phyloP scores from a whole-genome alignment of 64 coral and sea anemone species.

The Actinia equina region DNA sequence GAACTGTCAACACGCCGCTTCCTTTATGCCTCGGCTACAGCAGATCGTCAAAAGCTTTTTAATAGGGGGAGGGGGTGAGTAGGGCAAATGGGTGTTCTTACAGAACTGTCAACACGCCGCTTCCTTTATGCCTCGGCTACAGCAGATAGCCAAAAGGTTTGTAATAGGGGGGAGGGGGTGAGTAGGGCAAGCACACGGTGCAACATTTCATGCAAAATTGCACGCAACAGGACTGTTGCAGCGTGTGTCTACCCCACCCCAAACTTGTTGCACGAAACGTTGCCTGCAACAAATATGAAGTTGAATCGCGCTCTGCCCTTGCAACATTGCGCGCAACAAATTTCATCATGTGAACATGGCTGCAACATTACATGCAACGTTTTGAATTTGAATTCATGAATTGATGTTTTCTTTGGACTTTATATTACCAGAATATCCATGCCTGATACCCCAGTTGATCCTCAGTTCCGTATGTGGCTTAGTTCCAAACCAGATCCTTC shows the following conservation, averaged over 20 bases:
- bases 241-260: no score
- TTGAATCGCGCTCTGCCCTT: no score
- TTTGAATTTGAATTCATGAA: no score
- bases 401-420: background rate
- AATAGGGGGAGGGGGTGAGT: background rate
- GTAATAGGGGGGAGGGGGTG: background rate
- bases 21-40: constrained; percentile 92
- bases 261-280: no score
- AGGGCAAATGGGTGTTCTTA: constrained; percentile 95
- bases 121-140: constrained; percentile 89
- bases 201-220: no score
- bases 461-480: constrained; percentile 94
- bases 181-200: no score
- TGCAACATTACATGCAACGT: no score
- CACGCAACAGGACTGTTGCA: no score
- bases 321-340: no score
- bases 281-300: no score
- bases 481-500: constrained; percentile 93
- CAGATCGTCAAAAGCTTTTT: constrained; percentile 87
- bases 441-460: constrained; percentile 74
- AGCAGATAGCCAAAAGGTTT: constrained; percentile 91
- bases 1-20: constrained; percentile 94
- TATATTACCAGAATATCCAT: constrained; percentile 45
- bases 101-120: constrained; percentile 97
- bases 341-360: no score